These are phyloP conservation scores for Colletes gigas DNA, from an alignment of 1,140 invertebrate genomes.

Conservation along the genomic window DNA sequence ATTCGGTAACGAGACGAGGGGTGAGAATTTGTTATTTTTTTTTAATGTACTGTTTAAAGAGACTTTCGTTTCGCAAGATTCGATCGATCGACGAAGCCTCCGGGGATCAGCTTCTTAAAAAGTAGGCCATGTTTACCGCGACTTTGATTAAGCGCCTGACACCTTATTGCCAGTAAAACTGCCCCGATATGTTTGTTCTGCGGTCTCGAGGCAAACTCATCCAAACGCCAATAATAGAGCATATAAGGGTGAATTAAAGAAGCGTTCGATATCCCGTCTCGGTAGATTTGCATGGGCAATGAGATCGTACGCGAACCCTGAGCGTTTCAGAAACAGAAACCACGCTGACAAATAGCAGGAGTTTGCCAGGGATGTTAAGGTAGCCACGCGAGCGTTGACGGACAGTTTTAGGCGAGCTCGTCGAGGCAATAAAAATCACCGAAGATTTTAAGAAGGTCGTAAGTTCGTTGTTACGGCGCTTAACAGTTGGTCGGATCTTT, in stretches of 20 bases:
- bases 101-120: slow-evolving; percentile 31
- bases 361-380: too few relatives aligned
- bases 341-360: too few relatives aligned
- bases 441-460: slow-evolving; percentile 53
- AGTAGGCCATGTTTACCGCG: slow-evolving; percentile 55
- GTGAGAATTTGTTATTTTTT: too few relatives aligned
- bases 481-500: slow-evolving; percentile 26
- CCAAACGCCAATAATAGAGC: slow-evolving; percentile 22
- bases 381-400: not conserved
- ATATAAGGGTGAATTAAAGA: slow-evolving; percentile 42
- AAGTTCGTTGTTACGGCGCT: slow-evolving; percentile 46
- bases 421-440: slow-evolving; percentile 22
- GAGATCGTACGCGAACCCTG: too few relatives aligned
- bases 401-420: slow-evolving; percentile 10
- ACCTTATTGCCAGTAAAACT: slow-evolving; percentile 58
- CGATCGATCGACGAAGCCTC: not conserved
- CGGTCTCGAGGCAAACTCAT: slow-evolving; percentile 19
- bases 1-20: too few relatives aligned
- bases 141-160: slow-evolving; percentile 59
- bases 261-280: slow-evolving; percentile 26
- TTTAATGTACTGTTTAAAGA: too few relatives aligned
- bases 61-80: not conserved
- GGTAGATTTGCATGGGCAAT: not conserved
- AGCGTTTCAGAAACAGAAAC: too few relatives aligned
- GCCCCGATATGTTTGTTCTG: slow-evolving; percentile 15